Evolutionary conservation across 2,797 vertebrate genomes (phyloP).

Genomic region (Sebastes cheni): DNA sequence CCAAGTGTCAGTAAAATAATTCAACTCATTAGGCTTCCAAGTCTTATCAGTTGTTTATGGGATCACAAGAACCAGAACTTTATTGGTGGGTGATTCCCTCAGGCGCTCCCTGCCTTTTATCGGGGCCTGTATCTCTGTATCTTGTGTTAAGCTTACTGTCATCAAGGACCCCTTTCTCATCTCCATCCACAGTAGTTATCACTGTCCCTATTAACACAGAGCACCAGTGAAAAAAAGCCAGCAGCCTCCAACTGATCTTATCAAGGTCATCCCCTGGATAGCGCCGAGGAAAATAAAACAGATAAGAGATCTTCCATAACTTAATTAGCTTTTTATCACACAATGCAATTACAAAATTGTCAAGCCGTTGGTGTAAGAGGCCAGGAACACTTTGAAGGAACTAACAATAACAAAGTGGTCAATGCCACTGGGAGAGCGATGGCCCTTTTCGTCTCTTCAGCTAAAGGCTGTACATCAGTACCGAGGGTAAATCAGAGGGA

Average conservation of each 20-base stretch:
- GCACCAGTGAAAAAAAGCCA: conserved; percentile 57
- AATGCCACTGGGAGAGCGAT: conserved; percentile 68
- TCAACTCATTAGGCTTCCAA: conserved; percentile 72
- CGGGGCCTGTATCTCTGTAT: conserved; percentile 70
- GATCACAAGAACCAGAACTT: conserved; percentile 67
- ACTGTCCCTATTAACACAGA: conserved; percentile 75
- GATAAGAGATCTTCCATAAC: conserved; percentile 86
- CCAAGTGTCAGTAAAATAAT: conserved; percentile 75
- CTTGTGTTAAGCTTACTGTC: conserved; percentile 75
- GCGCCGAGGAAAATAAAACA: conserved; percentile 74
- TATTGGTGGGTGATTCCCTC: conserved; percentile 71
- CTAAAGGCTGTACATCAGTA: conserved; percentile 65
- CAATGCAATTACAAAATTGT: conserved; percentile 84
- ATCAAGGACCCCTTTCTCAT: conserved; percentile 78
- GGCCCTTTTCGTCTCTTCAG: conserved; percentile 61
- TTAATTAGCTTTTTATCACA: conserved; percentile 88
- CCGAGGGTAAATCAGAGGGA: conserved; percentile 72
- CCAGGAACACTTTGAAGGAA: conserved; percentile 74
- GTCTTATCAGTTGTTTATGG: conserved; percentile 78
- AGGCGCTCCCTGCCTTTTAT: conserved; percentile 71
- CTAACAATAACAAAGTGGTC: conserved; percentile 80
- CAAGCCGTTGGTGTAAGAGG: conserved; percentile 76
- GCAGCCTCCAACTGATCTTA: conserved; percentile 78
- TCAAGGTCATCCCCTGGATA: conserved; percentile 80
- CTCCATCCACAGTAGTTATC: conserved; percentile 75